phyloP scores from a whole-genome alignment of 2,113 vertebrate species.

The Entomyzon cyanotis region DNA sequence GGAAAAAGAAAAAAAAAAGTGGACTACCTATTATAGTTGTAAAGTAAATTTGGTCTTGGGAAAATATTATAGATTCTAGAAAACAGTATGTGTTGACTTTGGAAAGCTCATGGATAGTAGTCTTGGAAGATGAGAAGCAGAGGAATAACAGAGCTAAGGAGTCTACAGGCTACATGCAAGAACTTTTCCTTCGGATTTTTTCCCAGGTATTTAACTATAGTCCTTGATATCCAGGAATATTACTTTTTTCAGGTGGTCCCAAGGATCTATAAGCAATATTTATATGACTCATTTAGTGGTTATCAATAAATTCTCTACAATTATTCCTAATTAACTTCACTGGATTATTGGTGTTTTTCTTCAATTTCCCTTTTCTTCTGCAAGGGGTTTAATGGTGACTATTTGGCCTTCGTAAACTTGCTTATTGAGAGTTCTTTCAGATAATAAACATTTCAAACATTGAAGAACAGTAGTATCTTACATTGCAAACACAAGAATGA shows the following conservation, averaged over 20 bases:
- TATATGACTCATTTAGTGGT: not conserved
- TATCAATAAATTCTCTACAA: not conserved
- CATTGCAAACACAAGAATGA: not conserved
- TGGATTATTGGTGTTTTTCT: not conserved
- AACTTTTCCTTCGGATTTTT: not conserved
- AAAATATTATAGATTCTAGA: not conserved
- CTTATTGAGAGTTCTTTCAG: not conserved
- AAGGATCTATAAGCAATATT: not conserved
- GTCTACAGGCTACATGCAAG: not conserved
- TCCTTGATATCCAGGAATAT: not conserved
- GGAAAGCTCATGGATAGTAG: not conserved
- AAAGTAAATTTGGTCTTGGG: not conserved
- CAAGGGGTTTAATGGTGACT: not conserved
- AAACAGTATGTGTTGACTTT: not conserved
- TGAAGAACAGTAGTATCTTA: not conserved
- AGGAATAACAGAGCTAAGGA: not conserved
- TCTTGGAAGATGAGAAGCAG: not conserved
- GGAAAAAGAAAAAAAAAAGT: not conserved
- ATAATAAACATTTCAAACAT: not conserved
- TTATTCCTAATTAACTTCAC: not conserved
- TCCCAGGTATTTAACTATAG: not conserved
- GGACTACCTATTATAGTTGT: not conserved
- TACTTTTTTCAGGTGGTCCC: not conserved
- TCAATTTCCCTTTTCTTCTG: not conserved
- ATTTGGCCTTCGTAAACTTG: not conserved